A percentile compares a stretch with the other conserved stretches of the same genome.
These are phyloP conservation scores for Troilus luridus DNA, from an alignment of 2,888 invertebrate genomes.

Conservation along the genomic window DNA sequence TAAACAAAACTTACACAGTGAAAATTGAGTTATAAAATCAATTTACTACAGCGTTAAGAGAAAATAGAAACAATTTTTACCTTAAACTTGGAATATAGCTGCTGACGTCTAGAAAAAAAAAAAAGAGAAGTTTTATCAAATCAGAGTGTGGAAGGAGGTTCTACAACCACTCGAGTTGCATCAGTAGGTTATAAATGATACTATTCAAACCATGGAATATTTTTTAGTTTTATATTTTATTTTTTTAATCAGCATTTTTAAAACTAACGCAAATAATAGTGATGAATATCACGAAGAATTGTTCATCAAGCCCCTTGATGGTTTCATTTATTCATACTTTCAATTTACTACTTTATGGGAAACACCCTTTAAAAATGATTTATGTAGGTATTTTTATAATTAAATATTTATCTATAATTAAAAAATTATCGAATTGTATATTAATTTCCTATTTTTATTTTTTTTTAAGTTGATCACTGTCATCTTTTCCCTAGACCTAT, in stretches of 20 bases:
- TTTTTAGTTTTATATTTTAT: slow-evolving; percentile 29
- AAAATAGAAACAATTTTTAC: slow-evolving; percentile 1
- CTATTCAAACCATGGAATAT: slow-evolving; percentile 1
- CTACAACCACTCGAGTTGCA: slow-evolving; percentile 38
- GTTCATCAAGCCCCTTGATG: slow-evolving; percentile 86
- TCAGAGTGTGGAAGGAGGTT: slow-evolving; percentile 12
- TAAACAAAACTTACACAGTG: not conserved
- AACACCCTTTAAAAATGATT: slow-evolving; percentile 71
- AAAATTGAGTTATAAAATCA: not conserved
- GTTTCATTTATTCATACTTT: slow-evolving; percentile 90
- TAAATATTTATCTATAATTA: not conserved
- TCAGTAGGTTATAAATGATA: slow-evolving; percentile 55
- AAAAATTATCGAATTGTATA: not conserved
- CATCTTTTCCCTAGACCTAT: slow-evolving; percentile 90
- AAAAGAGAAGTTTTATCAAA: not conserved
- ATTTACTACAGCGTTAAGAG: not conserved
- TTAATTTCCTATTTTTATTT: not conserved
- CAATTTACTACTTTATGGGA: slow-evolving; percentile 90
- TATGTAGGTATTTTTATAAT: slow-evolving; percentile 73
- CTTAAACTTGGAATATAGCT: not conserved
- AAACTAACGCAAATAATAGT: slow-evolving; percentile 44
- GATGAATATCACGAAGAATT: slow-evolving; percentile 92
- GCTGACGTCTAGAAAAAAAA: not conserved
- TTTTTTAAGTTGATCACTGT: slow-evolving; percentile 82
- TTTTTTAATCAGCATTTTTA: slow-evolving; percentile 26